phyloP scores from a whole-genome alignment of 2,797 vertebrate genomes.

The Buceros bicornis region DNA sequence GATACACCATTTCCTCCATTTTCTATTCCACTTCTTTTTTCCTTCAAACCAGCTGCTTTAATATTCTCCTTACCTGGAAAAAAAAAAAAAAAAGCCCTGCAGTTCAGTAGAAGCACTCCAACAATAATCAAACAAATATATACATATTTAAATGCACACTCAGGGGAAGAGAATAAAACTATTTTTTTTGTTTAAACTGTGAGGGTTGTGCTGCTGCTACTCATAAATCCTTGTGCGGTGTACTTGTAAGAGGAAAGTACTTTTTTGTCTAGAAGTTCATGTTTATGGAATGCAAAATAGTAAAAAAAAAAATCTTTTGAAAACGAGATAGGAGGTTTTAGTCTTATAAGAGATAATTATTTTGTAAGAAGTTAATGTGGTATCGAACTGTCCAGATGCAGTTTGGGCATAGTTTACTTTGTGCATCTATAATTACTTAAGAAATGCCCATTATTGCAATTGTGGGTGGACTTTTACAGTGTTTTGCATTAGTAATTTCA shows the following conservation, averaged over 20 bases:
- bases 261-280: not conserved
- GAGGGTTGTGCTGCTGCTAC: not conserved
- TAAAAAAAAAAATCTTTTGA: not conserved
- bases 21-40: not conserved
- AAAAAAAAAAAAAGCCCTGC: not conserved
- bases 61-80: not conserved
- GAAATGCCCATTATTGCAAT: not conserved
- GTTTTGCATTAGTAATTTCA: not conserved
- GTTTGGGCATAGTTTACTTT: not conserved
- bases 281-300: not conserved
- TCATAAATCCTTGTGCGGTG: not conserved
- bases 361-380: not conserved
- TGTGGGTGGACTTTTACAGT: not conserved
- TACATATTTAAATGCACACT: not conserved
- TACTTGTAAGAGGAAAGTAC: not conserved
- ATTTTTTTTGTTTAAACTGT: not conserved
- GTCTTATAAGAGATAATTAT: not conserved
- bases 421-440: not conserved
- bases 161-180: not conserved
- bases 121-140: not conserved
- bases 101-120: not conserved
- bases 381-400: not conserved
- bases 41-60: not conserved
- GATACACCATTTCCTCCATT: not conserved
- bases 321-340: not conserved